Conservation (phyloP, 2,797 vertebrate genomes). For the Pempheris klunzingeri region DNA sequence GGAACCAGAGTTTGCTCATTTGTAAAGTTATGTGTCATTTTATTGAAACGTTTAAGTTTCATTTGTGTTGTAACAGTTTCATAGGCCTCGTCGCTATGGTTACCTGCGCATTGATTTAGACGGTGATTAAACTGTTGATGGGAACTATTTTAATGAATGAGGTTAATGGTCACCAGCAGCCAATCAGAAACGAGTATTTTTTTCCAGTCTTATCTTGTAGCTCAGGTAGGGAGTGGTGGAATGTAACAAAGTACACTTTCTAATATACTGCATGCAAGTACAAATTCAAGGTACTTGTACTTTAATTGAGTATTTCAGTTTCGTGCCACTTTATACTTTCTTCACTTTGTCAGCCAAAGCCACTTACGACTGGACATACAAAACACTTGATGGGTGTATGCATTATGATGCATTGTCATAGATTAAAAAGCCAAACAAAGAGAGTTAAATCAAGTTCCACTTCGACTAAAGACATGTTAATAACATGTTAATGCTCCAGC, state of each 20-base stretch:
- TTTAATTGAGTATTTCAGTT: neutral
- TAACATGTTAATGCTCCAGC: neutral
- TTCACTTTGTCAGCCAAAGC: neutral
- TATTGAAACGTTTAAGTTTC: too few species aligned
- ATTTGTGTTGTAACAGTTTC: too few species aligned
- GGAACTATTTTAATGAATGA: neutral
- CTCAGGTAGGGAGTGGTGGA: neutral
- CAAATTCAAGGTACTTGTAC: neutral
- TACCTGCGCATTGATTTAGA: slow-evolving; percentile 6
- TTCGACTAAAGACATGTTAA: neutral
- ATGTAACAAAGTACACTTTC: neutral
- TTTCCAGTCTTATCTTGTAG: neutral
- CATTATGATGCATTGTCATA: neutral
- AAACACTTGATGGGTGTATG: neutral
- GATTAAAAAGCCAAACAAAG: neutral
- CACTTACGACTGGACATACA: neutral
- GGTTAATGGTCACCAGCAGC: neutral
- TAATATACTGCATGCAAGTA: neutral
- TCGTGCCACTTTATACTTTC: neutral
- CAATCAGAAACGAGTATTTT: slow-evolving; percentile 27
- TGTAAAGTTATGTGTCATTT: neutral
- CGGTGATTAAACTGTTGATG: neutral
- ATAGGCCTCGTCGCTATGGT: neutral
- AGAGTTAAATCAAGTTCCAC: neutral
- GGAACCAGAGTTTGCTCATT: too few species aligned